Conservation (phyloP, 2,888 invertebrate genomes). For the Diadegma fenestrale region DNA sequence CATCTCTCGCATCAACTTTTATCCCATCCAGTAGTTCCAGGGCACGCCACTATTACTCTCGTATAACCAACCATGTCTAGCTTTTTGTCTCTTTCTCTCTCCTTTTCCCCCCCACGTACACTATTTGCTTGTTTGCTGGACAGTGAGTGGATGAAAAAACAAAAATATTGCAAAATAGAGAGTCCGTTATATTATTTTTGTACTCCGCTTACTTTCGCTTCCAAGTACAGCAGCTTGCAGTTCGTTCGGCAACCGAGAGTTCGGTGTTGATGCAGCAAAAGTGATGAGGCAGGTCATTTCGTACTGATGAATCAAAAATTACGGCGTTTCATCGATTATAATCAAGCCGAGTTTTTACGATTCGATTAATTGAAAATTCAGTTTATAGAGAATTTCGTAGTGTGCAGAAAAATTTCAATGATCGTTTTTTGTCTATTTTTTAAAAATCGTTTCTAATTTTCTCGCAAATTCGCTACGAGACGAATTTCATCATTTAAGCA, state of each 20-base stretch:
- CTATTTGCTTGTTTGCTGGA: slow-evolving; percentile 17
- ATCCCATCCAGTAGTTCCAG: slow-evolving; percentile 59
- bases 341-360: neutral
- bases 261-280: neutral
- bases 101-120: neutral
- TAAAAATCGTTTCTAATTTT: neutral
- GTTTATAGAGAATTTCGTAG: neutral
- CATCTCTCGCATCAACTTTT: slow-evolving; percentile 55
- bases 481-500: neutral
- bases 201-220: slow-evolving; percentile 37
- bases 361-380: neutral
- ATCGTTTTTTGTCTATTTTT: neutral
- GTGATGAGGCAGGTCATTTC: neutral
- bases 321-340: neutral
- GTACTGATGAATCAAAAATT: neutral
- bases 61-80: slow-evolving; percentile 18
- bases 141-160: slow-evolving; percentile 18
- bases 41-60: slow-evolving; percentile 33
- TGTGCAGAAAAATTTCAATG: neutral
- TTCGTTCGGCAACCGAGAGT: neutral
- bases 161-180: slow-evolving; percentile 21
- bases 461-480: neutral
- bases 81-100: neutral
- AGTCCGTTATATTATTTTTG: slow-evolving; percentile 55
- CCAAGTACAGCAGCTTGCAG: neutral